These are phyloP conservation scores for Rhynchophorus ferrugineus DNA, from an alignment of 1,140 invertebrate genomes.

Conservation along the genomic window DNA sequence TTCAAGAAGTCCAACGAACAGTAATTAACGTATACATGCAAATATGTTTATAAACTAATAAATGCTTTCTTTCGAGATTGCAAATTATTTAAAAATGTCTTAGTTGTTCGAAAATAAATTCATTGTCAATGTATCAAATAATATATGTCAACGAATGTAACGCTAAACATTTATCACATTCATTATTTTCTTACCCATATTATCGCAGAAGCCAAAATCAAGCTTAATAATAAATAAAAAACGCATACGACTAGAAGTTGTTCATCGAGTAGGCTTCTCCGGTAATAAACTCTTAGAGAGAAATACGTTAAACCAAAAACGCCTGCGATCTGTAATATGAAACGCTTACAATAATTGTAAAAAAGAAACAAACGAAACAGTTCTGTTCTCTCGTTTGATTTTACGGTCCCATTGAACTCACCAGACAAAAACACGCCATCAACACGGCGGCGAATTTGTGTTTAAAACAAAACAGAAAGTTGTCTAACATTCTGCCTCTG, in stretches of 20 bases:
- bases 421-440: conserved; percentile 9
- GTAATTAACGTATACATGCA: no score
- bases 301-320: conserved; percentile 8
- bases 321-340: background rate
- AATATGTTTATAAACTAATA: no score
- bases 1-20: no score
- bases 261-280: background rate
- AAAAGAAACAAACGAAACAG: no score
- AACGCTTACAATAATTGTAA: no score
- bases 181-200: conserved; percentile 8
- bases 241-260: conserved; percentile 7
- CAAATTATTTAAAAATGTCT: no score
- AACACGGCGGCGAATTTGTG: conserved; percentile 5
- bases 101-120: no score
- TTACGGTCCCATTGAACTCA: conserved; percentile 1
- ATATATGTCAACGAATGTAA: no score
- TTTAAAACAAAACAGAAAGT: conserved; percentile 11
- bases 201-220: conserved; percentile 6
- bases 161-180: background rate
- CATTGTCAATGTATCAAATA: no score
- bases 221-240: conserved; percentile 10
- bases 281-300: conserved; percentile 2
- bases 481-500: conserved; percentile 8
- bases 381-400: no score
- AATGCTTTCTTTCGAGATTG: no score